A percentile compares a stretch with the other conserved stretches of the same genome.
Evolutionary conservation across 2,888 invertebrate species (phyloP).

Genomic region (Drosophila stalkeri): DNA sequence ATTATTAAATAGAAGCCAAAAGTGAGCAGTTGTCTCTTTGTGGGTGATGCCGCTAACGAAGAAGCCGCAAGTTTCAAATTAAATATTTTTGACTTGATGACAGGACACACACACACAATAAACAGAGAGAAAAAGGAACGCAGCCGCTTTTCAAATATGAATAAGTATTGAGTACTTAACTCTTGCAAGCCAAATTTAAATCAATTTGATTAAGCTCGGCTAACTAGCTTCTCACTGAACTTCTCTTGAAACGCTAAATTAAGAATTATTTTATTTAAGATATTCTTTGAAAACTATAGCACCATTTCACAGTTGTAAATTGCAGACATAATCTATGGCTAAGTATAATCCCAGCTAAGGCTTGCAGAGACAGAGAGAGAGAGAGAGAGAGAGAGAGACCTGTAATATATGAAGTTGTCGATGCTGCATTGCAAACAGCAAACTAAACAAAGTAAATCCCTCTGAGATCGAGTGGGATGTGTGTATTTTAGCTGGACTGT

Average conservation of each 20-base stretch:
- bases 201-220: too few relatives aligned
- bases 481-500: slow-evolving; percentile 35
- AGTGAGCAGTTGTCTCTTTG: not conserved
- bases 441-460: slow-evolving; percentile 29
- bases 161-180: too few relatives aligned
- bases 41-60: too few relatives aligned
- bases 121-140: too few relatives aligned
- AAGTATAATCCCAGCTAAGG: slow-evolving; percentile 29
- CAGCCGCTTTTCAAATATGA: too few relatives aligned
- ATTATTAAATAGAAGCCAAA: not conserved
- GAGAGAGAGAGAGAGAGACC: not conserved
- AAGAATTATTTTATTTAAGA: slow-evolving; percentile 3
- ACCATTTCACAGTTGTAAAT: slow-evolving; percentile 17
- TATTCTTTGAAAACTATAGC: not conserved
- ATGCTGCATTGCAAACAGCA: slow-evolving; percentile 15
- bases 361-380: slow-evolving; percentile 7
- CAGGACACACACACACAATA: too few relatives aligned
- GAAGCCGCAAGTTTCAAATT: too few relatives aligned
- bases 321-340: slow-evolving; percentile 16
- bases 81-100: too few relatives aligned
- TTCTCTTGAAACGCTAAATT: not conserved
- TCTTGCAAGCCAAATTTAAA: too few relatives aligned
- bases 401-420: slow-evolving; percentile 68
- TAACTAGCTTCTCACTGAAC: not conserved
- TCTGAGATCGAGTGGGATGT: slow-evolving; percentile 16